phyloP scores from a whole-genome alignment of 2,113 vertebrate genomes.

The Alosa alosa region DNA sequence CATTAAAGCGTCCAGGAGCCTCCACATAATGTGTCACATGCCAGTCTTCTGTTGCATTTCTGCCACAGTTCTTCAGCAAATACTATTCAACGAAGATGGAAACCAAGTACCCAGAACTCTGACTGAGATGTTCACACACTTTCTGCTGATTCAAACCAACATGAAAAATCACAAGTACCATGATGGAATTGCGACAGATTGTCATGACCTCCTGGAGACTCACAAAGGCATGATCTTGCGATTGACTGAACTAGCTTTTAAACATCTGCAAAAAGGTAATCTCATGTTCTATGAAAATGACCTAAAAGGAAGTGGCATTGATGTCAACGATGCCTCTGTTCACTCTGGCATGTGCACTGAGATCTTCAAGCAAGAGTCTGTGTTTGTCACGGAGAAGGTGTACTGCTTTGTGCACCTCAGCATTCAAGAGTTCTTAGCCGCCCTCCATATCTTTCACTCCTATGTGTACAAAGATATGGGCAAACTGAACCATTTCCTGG shows the following conservation, averaged over 20 bases:
- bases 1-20: neutral
- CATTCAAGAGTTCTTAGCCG: neutral
- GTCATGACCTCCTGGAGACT: neutral
- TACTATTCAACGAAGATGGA: neutral
- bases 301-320: neutral
- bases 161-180: neutral
- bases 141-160: neutral
- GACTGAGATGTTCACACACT: neutral
- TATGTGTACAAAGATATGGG: neutral
- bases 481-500: neutral
- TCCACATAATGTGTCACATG: neutral
- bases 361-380: neutral
- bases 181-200: neutral
- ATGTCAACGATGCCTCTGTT: neutral
- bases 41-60: neutral
- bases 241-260: neutral
- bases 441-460: neutral
- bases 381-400: neutral
- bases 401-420: neutral
- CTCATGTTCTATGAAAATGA: neutral
- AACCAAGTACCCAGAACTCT: neutral
- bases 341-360: neutral
- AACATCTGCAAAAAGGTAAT: neutral
- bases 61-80: neutral
- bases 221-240: neutral